Percentiles rank a stretch among this genome's conserved stretches.
These are phyloP conservation scores for Pristionchus arcanus DNA, from an alignment of 2,888 invertebrate species.

Conservation along the genomic window DNA sequence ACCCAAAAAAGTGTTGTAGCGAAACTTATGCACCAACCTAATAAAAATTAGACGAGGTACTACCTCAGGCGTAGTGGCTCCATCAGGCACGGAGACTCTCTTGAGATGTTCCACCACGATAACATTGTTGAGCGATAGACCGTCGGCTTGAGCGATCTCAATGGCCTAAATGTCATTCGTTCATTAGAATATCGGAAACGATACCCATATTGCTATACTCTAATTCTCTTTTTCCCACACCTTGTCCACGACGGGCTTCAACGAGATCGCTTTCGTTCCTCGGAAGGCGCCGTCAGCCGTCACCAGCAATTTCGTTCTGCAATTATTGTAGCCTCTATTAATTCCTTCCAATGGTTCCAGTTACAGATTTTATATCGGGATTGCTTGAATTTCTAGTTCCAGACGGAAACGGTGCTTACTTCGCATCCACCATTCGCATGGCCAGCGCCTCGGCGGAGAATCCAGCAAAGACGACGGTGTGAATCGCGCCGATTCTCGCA, in stretches of 20 bases:
- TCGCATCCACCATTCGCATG: slow-evolving; percentile 92
- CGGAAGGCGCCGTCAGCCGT: slow-evolving; percentile 97
- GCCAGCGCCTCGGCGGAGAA: slow-evolving; percentile 94
- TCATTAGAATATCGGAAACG: not conserved
- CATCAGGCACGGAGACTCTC: slow-evolving; percentile 82
- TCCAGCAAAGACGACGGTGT: slow-evolving; percentile 92
- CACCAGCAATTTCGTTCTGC: slow-evolving; percentile 85
- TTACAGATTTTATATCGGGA: too few species aligned
- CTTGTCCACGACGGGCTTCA: slow-evolving; percentile 92
- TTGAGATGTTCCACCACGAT: slow-evolving; percentile 92
- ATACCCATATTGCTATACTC: not conserved
- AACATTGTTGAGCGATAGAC: slow-evolving; percentile 88
- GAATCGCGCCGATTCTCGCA: slow-evolving; percentile 95
- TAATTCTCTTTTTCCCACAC: slow-evolving; percentile 78
- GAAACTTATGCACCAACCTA: too few species aligned
- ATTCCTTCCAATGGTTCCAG: too few species aligned
- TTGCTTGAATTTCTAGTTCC: too few species aligned
- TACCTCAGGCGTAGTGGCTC: slow-evolving; percentile 63
- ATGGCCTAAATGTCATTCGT: not conserved
- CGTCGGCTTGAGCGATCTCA: slow-evolving; percentile 78
- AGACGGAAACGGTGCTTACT: slow-evolving; percentile 77
- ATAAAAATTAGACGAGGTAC: too few species aligned
- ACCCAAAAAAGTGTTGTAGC: too few species aligned
- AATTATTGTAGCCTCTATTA: too few species aligned
- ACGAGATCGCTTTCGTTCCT: slow-evolving; percentile 91